Conservation (phyloP, 2,797 vertebrate species). For the Micromesistius poutassou region DNA sequence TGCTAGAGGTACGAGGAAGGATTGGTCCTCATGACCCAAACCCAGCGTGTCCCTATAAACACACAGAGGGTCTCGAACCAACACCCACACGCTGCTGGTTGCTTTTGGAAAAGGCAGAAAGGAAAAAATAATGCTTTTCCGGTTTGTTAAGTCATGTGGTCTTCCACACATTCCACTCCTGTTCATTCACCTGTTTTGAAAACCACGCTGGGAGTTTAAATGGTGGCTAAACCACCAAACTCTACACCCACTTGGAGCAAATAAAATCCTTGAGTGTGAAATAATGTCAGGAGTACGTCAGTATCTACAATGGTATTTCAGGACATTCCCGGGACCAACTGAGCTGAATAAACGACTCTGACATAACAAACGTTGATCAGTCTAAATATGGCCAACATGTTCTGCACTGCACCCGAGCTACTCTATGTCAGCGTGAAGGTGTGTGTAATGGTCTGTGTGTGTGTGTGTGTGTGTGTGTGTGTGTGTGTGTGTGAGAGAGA, state of each 20-base stretch:
- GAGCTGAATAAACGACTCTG: not conserved
- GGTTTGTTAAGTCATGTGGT: not conserved
- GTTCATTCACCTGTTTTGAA: too few species aligned
- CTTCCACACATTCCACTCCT: not conserved
- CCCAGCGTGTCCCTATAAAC: not conserved
- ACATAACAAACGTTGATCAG: not conserved
- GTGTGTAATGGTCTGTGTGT: not conserved
- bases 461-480: not conserved
- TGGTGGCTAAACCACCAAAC: not conserved
- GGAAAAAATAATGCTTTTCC: not conserved
- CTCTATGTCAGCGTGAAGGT: not conserved
- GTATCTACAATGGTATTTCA: not conserved
- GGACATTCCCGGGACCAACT: not conserved
- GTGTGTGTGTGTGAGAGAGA: too few species aligned
- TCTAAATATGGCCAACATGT: not conserved
- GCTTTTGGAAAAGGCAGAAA: not conserved
- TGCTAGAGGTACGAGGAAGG: not conserved
- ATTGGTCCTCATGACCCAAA: not conserved
- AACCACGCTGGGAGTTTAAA: not conserved
- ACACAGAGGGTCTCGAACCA: not conserved
- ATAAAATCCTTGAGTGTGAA: not conserved
- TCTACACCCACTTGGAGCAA: not conserved
- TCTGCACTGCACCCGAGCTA: not conserved
- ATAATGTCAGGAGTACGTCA: not conserved
- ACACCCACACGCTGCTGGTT: not conserved